These are phyloP conservation scores for Nephrotoma guestfalica DNA, from an alignment of 2,888 invertebrate genomes.

Conservation along the genomic window DNA sequence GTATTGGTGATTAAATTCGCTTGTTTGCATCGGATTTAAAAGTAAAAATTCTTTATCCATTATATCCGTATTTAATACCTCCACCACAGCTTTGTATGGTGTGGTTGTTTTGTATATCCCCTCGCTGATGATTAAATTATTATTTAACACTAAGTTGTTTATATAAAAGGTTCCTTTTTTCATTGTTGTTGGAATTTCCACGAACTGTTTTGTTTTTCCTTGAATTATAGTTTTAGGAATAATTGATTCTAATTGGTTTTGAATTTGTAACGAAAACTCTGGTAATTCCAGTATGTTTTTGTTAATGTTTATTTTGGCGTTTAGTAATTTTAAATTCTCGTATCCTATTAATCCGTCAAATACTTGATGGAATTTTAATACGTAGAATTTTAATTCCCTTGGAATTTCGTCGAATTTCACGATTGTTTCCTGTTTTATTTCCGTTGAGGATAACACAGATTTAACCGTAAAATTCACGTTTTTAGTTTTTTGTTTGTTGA, in stretches of 20 bases:
- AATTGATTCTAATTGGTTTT: background rate
- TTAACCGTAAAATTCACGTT: background rate
- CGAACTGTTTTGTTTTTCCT: background rate
- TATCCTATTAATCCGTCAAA: background rate
- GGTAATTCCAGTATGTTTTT: background rate
- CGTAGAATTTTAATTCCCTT: background rate
- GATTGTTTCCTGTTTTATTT: background rate
- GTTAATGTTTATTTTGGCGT: background rate
- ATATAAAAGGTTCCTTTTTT: background rate
- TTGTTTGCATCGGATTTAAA: background rate
- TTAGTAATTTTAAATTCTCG: background rate
- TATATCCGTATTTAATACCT: background rate
- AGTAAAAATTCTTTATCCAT: background rate
- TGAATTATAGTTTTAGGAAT: background rate
- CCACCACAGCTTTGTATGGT: background rate
- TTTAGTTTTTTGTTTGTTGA: background rate
- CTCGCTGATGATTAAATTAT: background rate
- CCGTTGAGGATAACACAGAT: background rate
- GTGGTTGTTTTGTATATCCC: background rate
- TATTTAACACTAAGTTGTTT: background rate
- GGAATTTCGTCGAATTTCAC: background rate
- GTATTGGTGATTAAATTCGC: background rate
- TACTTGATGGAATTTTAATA: background rate
- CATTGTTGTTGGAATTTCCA: background rate
- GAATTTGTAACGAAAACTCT: background rate